Conservation (phyloP, 2,888 invertebrate genomes). For the Pseudeuparius sepicola region DNA sequence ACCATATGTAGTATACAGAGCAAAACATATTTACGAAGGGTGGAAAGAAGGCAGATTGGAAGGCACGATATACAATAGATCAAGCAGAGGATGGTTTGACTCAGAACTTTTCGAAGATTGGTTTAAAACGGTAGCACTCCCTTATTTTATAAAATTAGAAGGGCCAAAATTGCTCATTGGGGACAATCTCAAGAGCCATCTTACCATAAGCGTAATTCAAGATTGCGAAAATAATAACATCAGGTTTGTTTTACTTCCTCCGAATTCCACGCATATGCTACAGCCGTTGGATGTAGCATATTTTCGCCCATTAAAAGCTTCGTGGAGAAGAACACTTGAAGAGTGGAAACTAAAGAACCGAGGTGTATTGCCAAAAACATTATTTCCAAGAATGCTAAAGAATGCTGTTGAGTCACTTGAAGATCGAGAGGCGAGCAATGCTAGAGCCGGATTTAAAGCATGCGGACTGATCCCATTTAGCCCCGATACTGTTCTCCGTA, state of each 20-base stretch:
- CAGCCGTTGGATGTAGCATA: slow-evolving; percentile 26
- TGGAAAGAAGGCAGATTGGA: slow-evolving; percentile 13
- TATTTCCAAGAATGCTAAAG: too few relatives aligned
- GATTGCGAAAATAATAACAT: slow-evolving; percentile 26
- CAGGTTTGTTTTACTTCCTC: slow-evolving; percentile 16
- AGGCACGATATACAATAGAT: slow-evolving; percentile 17
- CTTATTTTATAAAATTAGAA: slow-evolving; percentile 2
- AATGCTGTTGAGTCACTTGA: too few relatives aligned
- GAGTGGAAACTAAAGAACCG: slow-evolving; percentile 8
- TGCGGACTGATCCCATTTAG: not conserved
- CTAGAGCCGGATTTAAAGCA: slow-evolving; percentile 4
- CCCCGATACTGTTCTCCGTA: not conserved
- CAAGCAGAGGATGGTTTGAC: slow-evolving; percentile 19
- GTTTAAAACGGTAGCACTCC: slow-evolving; percentile 12
- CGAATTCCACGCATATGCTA: slow-evolving; percentile 24
- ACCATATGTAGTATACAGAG: slow-evolving; percentile 24
- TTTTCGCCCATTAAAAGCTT: slow-evolving; percentile 22
- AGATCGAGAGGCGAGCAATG: too few relatives aligned
- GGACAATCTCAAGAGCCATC: slow-evolving; percentile 20
- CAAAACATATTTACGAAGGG: slow-evolving; percentile 11
- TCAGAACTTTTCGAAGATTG: slow-evolving; percentile 15
- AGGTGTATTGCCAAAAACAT: slow-evolving; percentile 16
- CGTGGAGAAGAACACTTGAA: slow-evolving; percentile 3
- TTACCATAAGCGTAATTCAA: slow-evolving; percentile 21
- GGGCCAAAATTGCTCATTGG: not conserved